Conservation (phyloP, 1,140 invertebrate species). For the Oryctes rhinoceros region DNA sequence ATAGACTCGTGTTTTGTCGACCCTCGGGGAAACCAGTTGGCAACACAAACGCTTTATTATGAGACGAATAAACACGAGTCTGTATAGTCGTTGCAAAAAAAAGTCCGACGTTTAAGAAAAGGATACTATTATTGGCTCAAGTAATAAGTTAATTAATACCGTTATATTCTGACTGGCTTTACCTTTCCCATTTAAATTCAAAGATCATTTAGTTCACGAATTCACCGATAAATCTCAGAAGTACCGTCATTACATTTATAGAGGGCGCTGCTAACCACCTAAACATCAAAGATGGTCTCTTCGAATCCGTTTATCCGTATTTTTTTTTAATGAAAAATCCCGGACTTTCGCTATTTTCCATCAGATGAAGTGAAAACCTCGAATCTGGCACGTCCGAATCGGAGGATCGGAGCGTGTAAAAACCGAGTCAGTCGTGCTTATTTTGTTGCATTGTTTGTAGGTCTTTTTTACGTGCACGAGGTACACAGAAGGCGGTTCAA, state of each 20-base stretch:
- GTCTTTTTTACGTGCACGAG: neutral
- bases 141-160: no score
- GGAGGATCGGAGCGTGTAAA: neutral
- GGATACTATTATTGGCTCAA: no score
- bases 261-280: neutral
- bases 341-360: neutral
- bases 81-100: no score
- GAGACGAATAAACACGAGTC: no score
- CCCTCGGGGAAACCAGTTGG: no score
- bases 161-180: no score
- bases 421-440: neutral
- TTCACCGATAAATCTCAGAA: neutral
- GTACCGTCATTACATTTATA: neutral
- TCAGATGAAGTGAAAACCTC: constrained; percentile 11
- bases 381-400: neutral
- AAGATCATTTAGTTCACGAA: neutral
- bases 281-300: neutral
- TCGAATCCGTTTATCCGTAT: neutral
- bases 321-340: neutral
- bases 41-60: no score
- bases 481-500: neutral
- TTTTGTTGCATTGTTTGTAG: constrained; percentile 21
- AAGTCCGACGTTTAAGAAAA: no score
- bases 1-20: no score
- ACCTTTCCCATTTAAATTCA: neutral